Base-by-base conservation (phyloP, 1,140 invertebrate genomes). In the Papilio dardanus region DNA sequence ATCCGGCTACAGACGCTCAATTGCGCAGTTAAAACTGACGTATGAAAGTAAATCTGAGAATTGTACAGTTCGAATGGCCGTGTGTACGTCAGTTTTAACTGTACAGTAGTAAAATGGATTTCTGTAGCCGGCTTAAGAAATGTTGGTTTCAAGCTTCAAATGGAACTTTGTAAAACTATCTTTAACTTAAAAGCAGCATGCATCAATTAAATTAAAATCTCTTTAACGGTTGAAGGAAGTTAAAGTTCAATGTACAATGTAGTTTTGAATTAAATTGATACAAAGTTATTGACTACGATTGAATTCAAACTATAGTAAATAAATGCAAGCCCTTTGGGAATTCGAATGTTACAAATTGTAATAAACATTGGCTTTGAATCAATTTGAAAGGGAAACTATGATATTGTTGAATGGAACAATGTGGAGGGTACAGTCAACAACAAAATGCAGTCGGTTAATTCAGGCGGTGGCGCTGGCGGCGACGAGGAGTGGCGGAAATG, bases 401-500 rank as follows among this genome's bases (percentile, higher is more conserved):
- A 42, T 28, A 42, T 42, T 71, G 68, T 42, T 28, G 37, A 50
- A 50, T 71, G 37, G 21, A 40, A 46, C 68, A 42, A 42, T 40
- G 40, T 4, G 37, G 68, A 12, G n/a, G 35, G 35, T 71, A 40
- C 37, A 21, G 28, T 33, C 21, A 62, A 28, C 24, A 62, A 62
- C 54, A 54, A 46, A 33, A 33, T 46, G 46, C 71, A 71, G 50
- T 82, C 77, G 77, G 83, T 87, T 88, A 86, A 89, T 89, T 87
- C 83, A 79, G n/a, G 73, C 83, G 81, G 77, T 80, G 76, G 83
- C 83, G n/a, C n/a, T n/a, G 85, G 85, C 83, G 83, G 77, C 83
- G 81, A 75, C 82, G 79, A 80, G 71, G 83, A 83, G 86, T 83
- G 82, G 78, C 83, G 89, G 89, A 90, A 90, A 91, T 87, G 87